phyloP scores from a whole-genome alignment of 1,140 invertebrate species.

The Phenacoccus solenopsis region DNA sequence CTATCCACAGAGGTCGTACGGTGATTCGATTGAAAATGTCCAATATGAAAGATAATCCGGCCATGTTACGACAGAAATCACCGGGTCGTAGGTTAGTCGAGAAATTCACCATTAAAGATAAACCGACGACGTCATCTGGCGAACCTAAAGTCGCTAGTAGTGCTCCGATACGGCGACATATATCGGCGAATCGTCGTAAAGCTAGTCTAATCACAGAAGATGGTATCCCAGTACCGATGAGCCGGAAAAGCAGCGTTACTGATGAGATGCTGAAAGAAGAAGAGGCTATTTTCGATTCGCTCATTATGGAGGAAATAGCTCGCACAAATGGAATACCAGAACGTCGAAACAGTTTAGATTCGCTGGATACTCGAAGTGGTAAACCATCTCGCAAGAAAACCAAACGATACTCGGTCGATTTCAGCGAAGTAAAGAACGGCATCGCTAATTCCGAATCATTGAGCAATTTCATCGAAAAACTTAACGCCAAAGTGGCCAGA shows the following conservation, averaged over 20 bases:
- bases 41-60: conserved; percentile 38
- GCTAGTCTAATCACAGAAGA: neutral
- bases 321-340: neutral
- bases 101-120: conserved; percentile 57
- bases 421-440: neutral
- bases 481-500: neutral
- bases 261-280: conserved; percentile 25
- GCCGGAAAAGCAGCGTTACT: conserved; percentile 20
- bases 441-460: neutral
- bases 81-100: conserved; percentile 58
- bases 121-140: conserved; percentile 31
- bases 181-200: conserved; percentile 29
- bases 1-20: conserved; percentile 51
- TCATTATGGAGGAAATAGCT: conserved; percentile 35
- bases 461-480: neutral
- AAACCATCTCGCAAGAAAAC: conserved; percentile 21
- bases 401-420: conserved; percentile 10
- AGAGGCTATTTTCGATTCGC: conserved; percentile 34
- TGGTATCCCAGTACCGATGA: neutral
- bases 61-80: conserved; percentile 39
- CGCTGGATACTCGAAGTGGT: conserved; percentile 2
- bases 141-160: neutral
- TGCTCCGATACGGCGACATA: conserved; percentile 31
- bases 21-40: conserved; percentile 54
- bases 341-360: conserved; percentile 19